Evolutionary conservation across 1,140 invertebrate genomes (phyloP).

Genomic region (Hylaeus anthracinus): DNA sequence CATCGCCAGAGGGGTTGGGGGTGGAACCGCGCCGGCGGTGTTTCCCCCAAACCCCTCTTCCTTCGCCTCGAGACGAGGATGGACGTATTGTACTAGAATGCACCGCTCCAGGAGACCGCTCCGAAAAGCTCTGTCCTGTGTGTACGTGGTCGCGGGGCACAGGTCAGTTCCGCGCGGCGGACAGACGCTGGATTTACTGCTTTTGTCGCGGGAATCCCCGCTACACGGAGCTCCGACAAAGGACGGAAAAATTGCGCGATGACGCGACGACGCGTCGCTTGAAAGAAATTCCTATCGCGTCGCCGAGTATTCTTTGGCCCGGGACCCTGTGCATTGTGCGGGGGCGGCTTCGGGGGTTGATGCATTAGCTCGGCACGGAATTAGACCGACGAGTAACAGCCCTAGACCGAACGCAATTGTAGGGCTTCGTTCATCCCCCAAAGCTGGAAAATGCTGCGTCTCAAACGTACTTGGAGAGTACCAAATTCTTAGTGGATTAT

Average conservation of each 20-base stretch:
- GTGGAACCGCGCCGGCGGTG: not conserved
- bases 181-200: conserved; percentile 42
- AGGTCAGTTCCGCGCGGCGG: conserved; percentile 37
- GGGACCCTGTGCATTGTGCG: not conserved
- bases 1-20: not conserved
- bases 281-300: conserved; percentile 14
- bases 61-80: not conserved
- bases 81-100: conserved; percentile 39
- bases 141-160: conserved; percentile 18
- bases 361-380: conserved; percentile 9
- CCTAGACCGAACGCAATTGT: too few relatives aligned
- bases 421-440: too few relatives aligned
- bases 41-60: not conserved
- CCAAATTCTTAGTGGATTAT: too few relatives aligned
- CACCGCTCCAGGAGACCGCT: not conserved
- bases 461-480: too few relatives aligned
- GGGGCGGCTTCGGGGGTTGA: not conserved
- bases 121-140: not conserved
- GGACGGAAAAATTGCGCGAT: conserved; percentile 48
- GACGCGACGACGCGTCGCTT: conserved; percentile 4
- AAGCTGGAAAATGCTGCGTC: too few relatives aligned
- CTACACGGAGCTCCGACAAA: conserved; percentile 10
- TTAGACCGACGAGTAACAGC: not conserved
- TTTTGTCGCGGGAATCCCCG: conserved; percentile 39
- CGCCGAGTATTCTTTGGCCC: not conserved